A percentile compares a stretch with the other conserved stretches of the same genome.
phyloP scores from a whole-genome alignment of 2,113 vertebrate species.

The Pachycephala philippinensis region DNA sequence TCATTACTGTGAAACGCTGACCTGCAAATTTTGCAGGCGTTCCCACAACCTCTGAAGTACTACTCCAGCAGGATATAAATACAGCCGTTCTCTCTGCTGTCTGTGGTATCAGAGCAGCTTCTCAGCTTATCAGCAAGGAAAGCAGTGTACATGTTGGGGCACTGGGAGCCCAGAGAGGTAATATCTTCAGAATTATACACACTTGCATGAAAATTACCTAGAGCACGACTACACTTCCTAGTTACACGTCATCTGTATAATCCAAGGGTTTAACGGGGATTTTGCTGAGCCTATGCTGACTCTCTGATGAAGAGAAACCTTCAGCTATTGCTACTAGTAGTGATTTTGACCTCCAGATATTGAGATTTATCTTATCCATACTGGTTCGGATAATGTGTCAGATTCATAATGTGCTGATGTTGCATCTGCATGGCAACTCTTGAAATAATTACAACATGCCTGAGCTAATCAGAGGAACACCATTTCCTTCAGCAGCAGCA shows the following conservation, averaged over 20 bases:
- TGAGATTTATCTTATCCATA: neutral
- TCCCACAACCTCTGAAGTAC: neutral
- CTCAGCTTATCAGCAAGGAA: neutral
- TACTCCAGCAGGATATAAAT: slow-evolving; percentile 12
- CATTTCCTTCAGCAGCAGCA: neutral
- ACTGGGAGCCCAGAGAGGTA: neutral
- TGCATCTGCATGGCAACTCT: neutral
- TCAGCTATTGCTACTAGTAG: neutral
- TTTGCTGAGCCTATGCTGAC: neutral
- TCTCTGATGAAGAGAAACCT: neutral
- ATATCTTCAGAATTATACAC: neutral
- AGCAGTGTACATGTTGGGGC: neutral
- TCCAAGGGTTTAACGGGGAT: neutral
- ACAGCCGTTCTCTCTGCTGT: neutral
- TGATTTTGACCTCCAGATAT: neutral
- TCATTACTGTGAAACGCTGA: slow-evolving; percentile 28
- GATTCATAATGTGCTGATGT: neutral
- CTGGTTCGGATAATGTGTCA: neutral
- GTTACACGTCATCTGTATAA: neutral
- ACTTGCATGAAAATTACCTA: neutral
- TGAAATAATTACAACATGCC: neutral
- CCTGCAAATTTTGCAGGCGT: neutral
- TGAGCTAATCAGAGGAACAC: neutral
- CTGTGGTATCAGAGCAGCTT: neutral
- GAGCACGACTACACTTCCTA: neutral